These are phyloP conservation scores for Pterostichus madidus DNA, from an alignment of 2,888 invertebrate species.

Conservation along the genomic window DNA sequence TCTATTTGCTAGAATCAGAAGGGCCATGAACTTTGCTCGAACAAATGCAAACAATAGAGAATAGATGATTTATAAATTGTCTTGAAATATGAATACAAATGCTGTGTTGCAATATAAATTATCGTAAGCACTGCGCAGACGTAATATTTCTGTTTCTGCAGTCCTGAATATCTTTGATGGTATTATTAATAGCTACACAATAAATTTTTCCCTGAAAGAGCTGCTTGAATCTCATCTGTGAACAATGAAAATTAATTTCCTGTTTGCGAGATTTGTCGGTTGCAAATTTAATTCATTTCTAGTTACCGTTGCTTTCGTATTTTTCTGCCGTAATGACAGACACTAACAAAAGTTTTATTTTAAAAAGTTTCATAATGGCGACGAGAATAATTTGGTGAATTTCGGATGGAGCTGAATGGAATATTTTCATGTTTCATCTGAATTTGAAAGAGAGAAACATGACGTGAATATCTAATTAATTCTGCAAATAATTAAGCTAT, in stretches of 20 bases:
- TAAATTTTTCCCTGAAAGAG: constrained; percentile 35
- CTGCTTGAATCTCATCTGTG: constrained; percentile 28
- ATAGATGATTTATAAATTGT: constrained; percentile 22
- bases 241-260: constrained; percentile 50
- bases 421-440: constrained; percentile 13
- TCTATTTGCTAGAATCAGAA: not conserved
- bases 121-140: constrained; percentile 8
- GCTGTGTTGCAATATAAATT: constrained; percentile 14
- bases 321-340: constrained; percentile 4
- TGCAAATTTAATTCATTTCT: constrained; percentile 33
- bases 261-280: constrained; percentile 25
- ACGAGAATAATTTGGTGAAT: constrained; percentile 21
- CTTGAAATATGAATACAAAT: constrained; percentile 5
- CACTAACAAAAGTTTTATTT: constrained; percentile 6
- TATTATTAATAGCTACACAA: constrained; percentile 27
- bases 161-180: not conserved
- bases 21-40: not conserved
- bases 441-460: constrained; percentile 15
- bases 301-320: constrained; percentile 20
- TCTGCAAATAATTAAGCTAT: constrained; percentile 20
- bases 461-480: not conserved
- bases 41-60: constrained; percentile 3
- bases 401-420: not conserved
- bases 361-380: constrained; percentile 16
- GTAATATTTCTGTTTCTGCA: constrained; percentile 18